Evolutionary conservation across 2,797 vertebrate species (phyloP).

Genomic region (Meriones psammophilus): DNA sequence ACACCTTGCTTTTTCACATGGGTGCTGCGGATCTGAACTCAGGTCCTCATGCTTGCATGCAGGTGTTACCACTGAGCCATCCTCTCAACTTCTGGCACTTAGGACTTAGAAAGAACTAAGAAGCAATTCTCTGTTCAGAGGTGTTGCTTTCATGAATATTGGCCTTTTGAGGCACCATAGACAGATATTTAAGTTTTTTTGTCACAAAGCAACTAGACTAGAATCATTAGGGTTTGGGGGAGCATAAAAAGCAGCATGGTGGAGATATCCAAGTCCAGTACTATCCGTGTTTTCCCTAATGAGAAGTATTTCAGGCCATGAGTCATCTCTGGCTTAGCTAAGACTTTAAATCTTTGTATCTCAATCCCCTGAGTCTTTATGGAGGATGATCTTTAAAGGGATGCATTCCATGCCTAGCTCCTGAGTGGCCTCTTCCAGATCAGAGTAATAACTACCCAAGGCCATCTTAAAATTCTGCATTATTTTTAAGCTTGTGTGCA

Average conservation of each 20-base stretch:
- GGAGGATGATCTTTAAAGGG: constrained; percentile 58
- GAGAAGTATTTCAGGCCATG: constrained; percentile 67
- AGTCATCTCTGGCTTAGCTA: constrained; percentile 67
- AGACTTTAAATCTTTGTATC: constrained; percentile 70
- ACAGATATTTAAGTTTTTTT: constrained; percentile 56
- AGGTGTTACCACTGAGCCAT: neutral
- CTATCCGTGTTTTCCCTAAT: constrained; percentile 37
- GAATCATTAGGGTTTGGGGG: constrained; percentile 31
- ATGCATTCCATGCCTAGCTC: constrained; percentile 61
- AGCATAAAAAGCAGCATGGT: constrained; percentile 18
- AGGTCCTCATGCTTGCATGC: neutral
- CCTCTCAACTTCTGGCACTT: neutral
- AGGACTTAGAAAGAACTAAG: neutral
- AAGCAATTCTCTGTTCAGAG: constrained; percentile 39
- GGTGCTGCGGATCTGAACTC: neutral
- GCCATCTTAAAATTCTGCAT: constrained; percentile 51
- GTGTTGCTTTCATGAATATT: neutral
- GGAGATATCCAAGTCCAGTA: constrained; percentile 20
- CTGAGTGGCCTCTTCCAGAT: constrained; percentile 53
- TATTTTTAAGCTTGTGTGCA: neutral
- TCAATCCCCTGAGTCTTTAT: constrained; percentile 74
- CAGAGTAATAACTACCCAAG: constrained; percentile 33
- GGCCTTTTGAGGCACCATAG: neutral
- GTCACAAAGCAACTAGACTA: constrained; percentile 59
- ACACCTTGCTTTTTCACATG: neutral